Conservation (phyloP, 1,140 invertebrate genomes). For the Archivesica marissinica region DNA sequence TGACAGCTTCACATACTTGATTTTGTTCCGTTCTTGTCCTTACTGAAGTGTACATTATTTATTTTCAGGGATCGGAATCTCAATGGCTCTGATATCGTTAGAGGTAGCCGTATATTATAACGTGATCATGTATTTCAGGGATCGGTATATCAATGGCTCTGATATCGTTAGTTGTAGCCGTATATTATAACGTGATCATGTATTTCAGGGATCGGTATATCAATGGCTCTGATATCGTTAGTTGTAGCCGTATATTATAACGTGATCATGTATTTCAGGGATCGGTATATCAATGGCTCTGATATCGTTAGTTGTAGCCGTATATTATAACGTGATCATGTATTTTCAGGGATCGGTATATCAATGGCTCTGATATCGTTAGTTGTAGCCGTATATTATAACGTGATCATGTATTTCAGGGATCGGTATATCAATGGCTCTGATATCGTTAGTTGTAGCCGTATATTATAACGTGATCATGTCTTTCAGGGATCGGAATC, state of each 20-base stretch:
- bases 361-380: constrained; percentile 93
- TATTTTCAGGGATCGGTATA: constrained; percentile 89
- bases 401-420: no score
- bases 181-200: constrained; percentile 86
- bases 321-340: constrained; percentile 84
- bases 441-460: constrained; percentile 92
- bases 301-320: constrained; percentile 91
- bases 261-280: no score
- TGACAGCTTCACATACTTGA: background rate
- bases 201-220: constrained; percentile 90
- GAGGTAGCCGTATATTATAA: constrained; percentile 89
- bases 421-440: constrained; percentile 92
- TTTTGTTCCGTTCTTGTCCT: no score
- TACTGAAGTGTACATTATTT: no score
- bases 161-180: constrained; percentile 91
- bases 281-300: constrained; percentile 93
- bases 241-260: constrained; percentile 89
- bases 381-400: constrained; percentile 89
- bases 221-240: constrained; percentile 92
- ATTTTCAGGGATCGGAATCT: constrained; percentile 90
- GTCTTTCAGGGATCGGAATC: constrained; percentile 90
- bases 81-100: constrained; percentile 92
- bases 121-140: constrained; percentile 86
- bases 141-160: constrained; percentile 93
- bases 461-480: constrained; percentile 86